Conservation (phyloP, 2,888 invertebrate genomes). For the Apotomis turbidana region DNA sequence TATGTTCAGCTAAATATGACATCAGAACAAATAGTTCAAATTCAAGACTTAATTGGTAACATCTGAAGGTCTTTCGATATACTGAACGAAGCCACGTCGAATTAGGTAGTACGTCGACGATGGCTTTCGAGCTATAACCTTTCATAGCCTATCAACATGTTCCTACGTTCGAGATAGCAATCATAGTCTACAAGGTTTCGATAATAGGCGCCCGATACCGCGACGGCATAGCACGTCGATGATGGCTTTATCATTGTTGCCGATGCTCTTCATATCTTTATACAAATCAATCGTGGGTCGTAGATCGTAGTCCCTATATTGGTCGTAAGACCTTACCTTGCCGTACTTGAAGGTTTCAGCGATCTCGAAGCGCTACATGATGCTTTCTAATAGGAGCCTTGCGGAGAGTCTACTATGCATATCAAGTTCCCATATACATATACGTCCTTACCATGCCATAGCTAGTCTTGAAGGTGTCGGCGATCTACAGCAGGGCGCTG, state of each 20-base stretch:
- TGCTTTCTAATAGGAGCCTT: constrained; percentile 95
- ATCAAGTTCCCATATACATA: too few relatives aligned
- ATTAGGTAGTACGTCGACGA: too few relatives aligned
- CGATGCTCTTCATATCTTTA: constrained; percentile 97
- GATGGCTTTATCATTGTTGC: constrained; percentile 96
- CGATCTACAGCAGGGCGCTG: constrained; percentile 93
- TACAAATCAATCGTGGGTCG: constrained; percentile 59
- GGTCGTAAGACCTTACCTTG: constrained; percentile 82
- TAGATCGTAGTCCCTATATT: constrained; percentile 84
- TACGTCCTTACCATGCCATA: constrained; percentile 90
- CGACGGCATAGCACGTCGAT: constrained; percentile 94
- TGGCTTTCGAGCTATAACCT: too few relatives aligned
- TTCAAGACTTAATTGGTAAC: too few relatives aligned
- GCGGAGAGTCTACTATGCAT: constrained; percentile 83
- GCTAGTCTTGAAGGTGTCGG: constrained; percentile 94
- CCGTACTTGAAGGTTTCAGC: constrained; percentile 97
- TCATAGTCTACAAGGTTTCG: constrained; percentile 92
- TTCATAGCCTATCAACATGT: too few relatives aligned
- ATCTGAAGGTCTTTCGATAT: too few relatives aligned
- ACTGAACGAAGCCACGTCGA: too few relatives aligned
- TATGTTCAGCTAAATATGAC: too few relatives aligned
- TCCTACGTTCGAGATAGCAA: too few relatives aligned
- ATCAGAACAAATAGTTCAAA: too few relatives aligned
- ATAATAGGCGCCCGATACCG: constrained; percentile 95
- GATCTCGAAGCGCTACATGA: constrained; percentile 95